Base-by-base conservation (phyloP, 2,888 invertebrate species). In the Isoperla grammatica region DNA sequence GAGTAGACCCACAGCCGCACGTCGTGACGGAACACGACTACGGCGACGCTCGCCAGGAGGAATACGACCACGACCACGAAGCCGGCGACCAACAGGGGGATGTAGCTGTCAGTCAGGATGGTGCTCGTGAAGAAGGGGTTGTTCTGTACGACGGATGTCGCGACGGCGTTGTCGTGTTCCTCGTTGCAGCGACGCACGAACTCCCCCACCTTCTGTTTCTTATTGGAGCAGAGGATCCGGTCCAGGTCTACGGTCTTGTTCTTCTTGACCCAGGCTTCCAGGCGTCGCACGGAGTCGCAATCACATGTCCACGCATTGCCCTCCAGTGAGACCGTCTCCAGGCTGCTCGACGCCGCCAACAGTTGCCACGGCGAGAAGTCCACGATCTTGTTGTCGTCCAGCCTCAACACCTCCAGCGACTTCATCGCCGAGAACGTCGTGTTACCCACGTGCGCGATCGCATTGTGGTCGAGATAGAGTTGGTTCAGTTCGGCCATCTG, bases 251-350 rank as follows among this genome's bases (percentile, higher is more conserved):
- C 55, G 6, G 61, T 56, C 56, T 81, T 81, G 71, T 85, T 84
- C 71, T 83, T 80, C 69, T 81, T 77, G 62, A 88, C 74, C 88
- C 88, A 88, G 67, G 82, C 79, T 71, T 85, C 83, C 68, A 88
- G 76, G 68, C 82, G 82, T 64, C 79, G 80, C 57, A 88, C 80
- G 69, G 85, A 85, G 70, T 79, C 80, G 75, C 90, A 90, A 72
- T 88, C 86, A 76, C 90, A 90, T 73, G 86, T 85, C 92, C 92
- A 90, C 72, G 84, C 84, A 80, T 89, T 90, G 69, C 87, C 86
- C 69, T 86, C 84, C 63, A 89, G 78, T 58, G 85, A 83, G 67
- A 90, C 82, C 69, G 82, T 82, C 69, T 88, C 82, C 65, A 81
- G 76, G 63, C 75, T 72, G 17, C 74, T 75, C 43, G 64, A 63